These are phyloP conservation scores for Lypha dubia DNA, from an alignment of 2,888 invertebrate species.

Conservation along the genomic window DNA sequence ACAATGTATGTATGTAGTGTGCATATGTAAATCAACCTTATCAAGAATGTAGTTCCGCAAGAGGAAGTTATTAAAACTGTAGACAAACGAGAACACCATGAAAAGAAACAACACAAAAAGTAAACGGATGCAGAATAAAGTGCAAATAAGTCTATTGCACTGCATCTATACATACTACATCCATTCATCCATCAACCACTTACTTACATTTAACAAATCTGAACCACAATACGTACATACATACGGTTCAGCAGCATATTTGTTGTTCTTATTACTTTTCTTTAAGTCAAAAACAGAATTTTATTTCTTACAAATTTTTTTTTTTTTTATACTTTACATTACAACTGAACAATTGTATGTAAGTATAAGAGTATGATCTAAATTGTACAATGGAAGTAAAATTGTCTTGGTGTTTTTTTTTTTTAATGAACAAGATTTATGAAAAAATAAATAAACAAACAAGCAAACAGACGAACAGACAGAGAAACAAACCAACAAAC, in stretches of 20 bases:
- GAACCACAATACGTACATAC: conserved; percentile 7
- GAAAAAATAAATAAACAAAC: background rate
- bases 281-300: conserved; percentile 34
- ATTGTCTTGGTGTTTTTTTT: background rate
- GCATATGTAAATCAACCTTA: conserved; percentile 55
- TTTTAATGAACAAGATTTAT: conserved; percentile 24
- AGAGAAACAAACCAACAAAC: background rate
- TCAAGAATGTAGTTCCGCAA: conserved; percentile 66
- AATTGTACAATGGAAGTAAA: conserved; percentile 14
- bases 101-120: conserved; percentile 30
- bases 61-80: conserved; percentile 73
- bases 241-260: conserved; percentile 7
- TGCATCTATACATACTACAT: conserved; percentile 45
- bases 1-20: background rate
- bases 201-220: conserved; percentile 17
- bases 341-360: conserved; percentile 37
- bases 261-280: background rate
- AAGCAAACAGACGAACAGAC: background rate
- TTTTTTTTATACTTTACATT: conserved; percentile 26
- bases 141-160: conserved; percentile 56
- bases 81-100: conserved; percentile 57
- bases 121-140: conserved; percentile 60
- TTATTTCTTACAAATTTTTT: conserved; percentile 26
- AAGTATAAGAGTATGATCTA: background rate
- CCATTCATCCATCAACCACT: conserved; percentile 35